Base-by-base conservation (phyloP, 1,140 invertebrate genomes). In the Nebria ingens region DNA sequence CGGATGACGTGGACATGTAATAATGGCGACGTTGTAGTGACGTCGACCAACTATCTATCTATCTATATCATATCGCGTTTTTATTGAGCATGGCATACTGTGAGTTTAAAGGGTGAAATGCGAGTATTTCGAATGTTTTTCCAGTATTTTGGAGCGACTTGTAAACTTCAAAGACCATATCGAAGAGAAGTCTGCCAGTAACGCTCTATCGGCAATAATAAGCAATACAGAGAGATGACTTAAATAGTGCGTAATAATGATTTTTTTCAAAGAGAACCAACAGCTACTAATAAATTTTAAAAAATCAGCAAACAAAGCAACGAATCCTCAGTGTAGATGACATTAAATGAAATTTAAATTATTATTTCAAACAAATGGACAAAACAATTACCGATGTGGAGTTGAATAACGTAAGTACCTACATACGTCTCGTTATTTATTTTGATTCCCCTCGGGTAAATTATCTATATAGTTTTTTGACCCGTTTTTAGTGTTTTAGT, bases 401-500 rank as follows among this genome's bases (percentile, higher is more conserved):
- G n/a, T n/a, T n/a, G n/a, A n/a, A n/a, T n/a, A n/a, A n/a, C n/a
- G n/a, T n/a, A n/a, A n/a, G n/a, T n/a, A n/a, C n/a, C n/a, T n/a
- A n/a, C n/a, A n/a, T n/a, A n/a, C n/a, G n/a, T n/a, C n/a, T n/a
- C n/a, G n/a, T n/a, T n/a, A n/a, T n/a, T n/a, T n/a, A n/a, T n/a
- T n/a, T n/a, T n/a, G n/a, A n/a, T n/a, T n/a, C n/a, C n/a, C n/a
- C n/a, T n/a, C n/a, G n/a, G n/a, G n/a, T n/a, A n/a, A n/a, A 6
- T 45, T 45, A 45, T 11, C 4, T 6, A 45, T 45, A 45, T 45
- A 45, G 9, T 11, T 45, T 45, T 45, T 45, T 45, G 9, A 45
- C 40, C 40, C 15, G 40, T 45, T 45, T 45, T 45, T 45, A 45
- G 40, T 12, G 40, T 45, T 45, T 12, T n/a, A n/a, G n/a, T n/a